Evolutionary conservation across 2,113 vertebrate genomes (phyloP).

Genomic region (Cyanoderma ruficeps): DNA sequence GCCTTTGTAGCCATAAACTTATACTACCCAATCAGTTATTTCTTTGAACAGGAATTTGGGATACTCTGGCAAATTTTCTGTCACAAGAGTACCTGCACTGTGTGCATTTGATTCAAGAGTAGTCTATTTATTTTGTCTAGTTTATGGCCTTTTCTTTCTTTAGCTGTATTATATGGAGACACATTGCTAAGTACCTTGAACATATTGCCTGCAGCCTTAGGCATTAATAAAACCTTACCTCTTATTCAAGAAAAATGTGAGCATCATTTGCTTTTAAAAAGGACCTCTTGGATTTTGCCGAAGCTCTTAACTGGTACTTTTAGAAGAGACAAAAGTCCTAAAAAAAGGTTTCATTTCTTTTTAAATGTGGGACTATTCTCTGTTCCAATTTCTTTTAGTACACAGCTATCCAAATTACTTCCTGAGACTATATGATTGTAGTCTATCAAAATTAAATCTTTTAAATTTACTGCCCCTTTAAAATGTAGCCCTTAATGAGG

Average conservation of each 20-base stretch:
- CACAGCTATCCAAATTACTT: background rate
- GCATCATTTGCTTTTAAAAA: background rate
- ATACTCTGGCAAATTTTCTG: background rate
- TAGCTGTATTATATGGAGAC: background rate
- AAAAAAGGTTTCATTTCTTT: background rate
- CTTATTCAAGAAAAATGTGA: background rate
- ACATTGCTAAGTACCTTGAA: background rate
- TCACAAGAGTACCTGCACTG: background rate
- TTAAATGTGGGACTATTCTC: background rate
- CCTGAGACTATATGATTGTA: background rate
- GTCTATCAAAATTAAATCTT: background rate
- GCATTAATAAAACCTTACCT: background rate
- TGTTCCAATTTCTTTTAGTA: background rate
- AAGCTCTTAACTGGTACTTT: background rate
- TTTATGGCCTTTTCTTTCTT: background rate
- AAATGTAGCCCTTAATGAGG: background rate
- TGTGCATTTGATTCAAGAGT: background rate
- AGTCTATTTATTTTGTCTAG: background rate
- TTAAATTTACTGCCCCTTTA: background rate
- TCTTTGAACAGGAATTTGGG: background rate
- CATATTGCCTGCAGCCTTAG: background rate
- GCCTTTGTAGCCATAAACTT: background rate
- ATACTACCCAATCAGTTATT: background rate
- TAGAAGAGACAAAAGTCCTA: background rate
- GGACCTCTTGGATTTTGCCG: background rate